phyloP scores from a whole-genome alignment of 2,888 invertebrate species.

The Melanchra persicariae region DNA sequence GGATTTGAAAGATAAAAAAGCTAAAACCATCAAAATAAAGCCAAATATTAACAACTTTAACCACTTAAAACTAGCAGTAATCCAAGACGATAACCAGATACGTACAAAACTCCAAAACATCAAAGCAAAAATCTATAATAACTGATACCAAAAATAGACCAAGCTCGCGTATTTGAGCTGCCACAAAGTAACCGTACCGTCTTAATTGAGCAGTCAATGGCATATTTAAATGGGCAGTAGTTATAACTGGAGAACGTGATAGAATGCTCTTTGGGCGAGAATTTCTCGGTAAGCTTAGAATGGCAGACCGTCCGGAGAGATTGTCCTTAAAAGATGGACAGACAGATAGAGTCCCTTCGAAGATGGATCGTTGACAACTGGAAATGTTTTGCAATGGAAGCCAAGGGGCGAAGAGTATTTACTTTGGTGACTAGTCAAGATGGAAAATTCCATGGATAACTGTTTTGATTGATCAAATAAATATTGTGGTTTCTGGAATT shows the following conservation, averaged over 20 bases:
- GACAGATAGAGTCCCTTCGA: slow-evolving; percentile 5
- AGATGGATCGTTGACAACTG: slow-evolving; percentile 27
- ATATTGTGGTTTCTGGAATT: slow-evolving; percentile 12
- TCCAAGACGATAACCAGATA: slow-evolving; percentile 58
- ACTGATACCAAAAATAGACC: slow-evolving; percentile 56
- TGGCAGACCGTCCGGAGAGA: slow-evolving; percentile 1
- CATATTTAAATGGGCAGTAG: slow-evolving; percentile 56
- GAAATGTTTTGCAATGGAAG: slow-evolving; percentile 6
- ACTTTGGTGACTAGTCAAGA: neutral
- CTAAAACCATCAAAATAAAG: slow-evolving; percentile 17
- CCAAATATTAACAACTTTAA: slow-evolving; percentile 35
- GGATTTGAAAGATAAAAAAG: neutral
- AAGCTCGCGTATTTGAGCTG: slow-evolving; percentile 46
- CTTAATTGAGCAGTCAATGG: slow-evolving; percentile 60
- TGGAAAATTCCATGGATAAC: slow-evolving; percentile 13
- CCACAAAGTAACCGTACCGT: slow-evolving; percentile 56
- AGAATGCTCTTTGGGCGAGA: slow-evolving; percentile 53
- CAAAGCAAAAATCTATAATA: slow-evolving; percentile 58
- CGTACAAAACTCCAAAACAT: slow-evolving; percentile 42
- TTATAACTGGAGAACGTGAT: slow-evolving; percentile 57
- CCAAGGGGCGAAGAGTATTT: slow-evolving; percentile 10
- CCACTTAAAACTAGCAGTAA: slow-evolving; percentile 49
- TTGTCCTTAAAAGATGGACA: slow-evolving; percentile 35
- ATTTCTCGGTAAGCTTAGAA: slow-evolving; percentile 38
- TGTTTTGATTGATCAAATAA: slow-evolving; percentile 13